Evolutionary conservation across 2,888 invertebrate species (phyloP), one percentile per base, ranked within the genome.

Genomic region (Eurois occulta): DNA sequence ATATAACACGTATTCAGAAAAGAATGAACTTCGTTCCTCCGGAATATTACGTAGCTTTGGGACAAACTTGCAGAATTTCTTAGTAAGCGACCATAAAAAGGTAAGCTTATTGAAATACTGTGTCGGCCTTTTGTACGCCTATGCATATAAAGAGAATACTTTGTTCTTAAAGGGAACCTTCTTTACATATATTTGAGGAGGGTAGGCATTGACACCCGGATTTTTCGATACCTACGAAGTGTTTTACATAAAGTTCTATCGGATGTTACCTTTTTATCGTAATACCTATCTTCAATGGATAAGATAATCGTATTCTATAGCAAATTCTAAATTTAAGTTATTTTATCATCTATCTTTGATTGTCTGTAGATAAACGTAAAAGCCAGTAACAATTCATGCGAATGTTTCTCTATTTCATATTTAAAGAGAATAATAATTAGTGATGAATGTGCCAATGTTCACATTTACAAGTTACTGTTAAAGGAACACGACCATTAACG

Each of bases 401-500:
- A 67, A 10, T 64, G 4, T 58, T 38, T 41, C 28, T 35, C 32
- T 58, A 46, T 4, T 21, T 58, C 35, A 24, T 28, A 48, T 77
- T 66, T 35, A 78, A 70, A 67, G 4, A 35, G 41, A 84, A 62
- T 80, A 79, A 84, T 64, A 74, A n/a, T n/a, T n/a, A 6, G 35
- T n/a, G 52, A 67, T 70, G 2, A 32, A 71, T 62, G 46, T 62
- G 6, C 28, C 11, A 65, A 58, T 24, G 16, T 41, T 84, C 66
- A 41, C 35, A 52, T 70, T 69, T n/a, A 69, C 55, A 58, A 66
- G 79, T 85, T 83, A 81, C n/a, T 83, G 46, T 35, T 62, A 73
- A 82, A 81, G 78, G 82, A 86, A 82, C 84, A 83, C 80, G 80
- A 85, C 87, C 92, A 93, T 94, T 94, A 94, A 72, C 73, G 87